Conservation (phyloP, 2,797 vertebrate genomes). For the Naso thynnoides region DNA sequence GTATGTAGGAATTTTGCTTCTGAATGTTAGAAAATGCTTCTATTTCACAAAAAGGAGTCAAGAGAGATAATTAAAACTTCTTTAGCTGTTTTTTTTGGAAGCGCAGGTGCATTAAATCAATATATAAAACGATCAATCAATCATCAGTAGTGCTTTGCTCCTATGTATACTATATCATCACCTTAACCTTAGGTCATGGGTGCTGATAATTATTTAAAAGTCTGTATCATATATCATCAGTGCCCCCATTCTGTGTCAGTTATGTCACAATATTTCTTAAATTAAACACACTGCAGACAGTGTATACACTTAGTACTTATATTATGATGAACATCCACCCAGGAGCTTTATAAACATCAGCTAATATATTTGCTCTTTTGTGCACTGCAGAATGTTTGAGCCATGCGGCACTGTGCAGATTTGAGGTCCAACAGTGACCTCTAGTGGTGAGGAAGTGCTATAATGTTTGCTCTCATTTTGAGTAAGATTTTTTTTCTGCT, state of each 20-base stretch:
- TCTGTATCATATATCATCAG: neutral
- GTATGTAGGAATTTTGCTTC: neutral
- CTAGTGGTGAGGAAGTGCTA: constrained; percentile 60
- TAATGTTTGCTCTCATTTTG: neutral
- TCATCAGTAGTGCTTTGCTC: neutral
- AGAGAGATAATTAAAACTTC: neutral
- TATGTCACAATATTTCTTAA: neutral
- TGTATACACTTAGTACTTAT: constrained; percentile 4
- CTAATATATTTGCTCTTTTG: neutral
- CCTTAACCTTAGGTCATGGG: neutral
- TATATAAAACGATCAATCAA: neutral
- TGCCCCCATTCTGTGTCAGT: neutral
- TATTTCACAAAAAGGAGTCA: neutral
- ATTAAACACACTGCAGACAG: neutral
- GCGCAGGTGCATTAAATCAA: neutral
- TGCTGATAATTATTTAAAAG: neutral
- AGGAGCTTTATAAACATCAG: constrained; percentile 3
- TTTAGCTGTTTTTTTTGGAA: neutral
- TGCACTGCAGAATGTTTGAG: neutral
- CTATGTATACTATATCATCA: neutral
- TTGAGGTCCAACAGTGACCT: constrained; percentile 59
- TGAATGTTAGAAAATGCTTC: neutral
- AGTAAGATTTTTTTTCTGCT: neutral
- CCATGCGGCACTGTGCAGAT: constrained; percentile 10
- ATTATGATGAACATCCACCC: constrained; percentile 3